Evolutionary conservation across 2,113 vertebrate species (phyloP).

Genomic region (Reinhardtius hippoglossoides): DNA sequence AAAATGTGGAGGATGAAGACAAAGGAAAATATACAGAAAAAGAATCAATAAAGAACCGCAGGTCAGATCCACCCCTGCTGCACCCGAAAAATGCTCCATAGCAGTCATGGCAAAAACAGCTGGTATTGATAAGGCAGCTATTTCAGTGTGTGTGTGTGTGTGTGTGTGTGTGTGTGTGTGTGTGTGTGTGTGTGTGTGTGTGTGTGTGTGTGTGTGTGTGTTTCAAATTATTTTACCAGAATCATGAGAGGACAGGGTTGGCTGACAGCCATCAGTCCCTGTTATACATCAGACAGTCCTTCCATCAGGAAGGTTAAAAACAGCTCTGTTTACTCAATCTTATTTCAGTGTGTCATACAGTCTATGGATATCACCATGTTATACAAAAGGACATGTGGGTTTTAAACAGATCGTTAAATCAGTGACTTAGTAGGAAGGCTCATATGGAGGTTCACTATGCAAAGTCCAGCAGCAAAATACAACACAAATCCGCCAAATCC

Average conservation of each 20-base stretch:
- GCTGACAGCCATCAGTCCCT: background rate
- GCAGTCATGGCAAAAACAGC: conserved; percentile 23
- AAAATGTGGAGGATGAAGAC: background rate
- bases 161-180: background rate
- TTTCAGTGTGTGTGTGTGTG: background rate
- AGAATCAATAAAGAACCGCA: background rate
- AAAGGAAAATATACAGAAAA: background rate
- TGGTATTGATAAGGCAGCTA: conserved; percentile 23
- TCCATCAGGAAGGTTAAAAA: background rate
- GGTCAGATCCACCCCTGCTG: background rate
- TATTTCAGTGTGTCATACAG: background rate
- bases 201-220: background rate
- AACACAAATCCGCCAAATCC: too few relatives aligned
- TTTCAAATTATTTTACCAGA: background rate
- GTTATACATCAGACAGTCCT: background rate
- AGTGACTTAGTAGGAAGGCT: background rate
- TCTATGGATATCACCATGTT: background rate
- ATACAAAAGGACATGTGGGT: background rate
- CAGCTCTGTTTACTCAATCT: conserved; percentile 5
- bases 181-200: background rate
- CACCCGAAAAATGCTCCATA: background rate
- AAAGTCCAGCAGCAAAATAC: background rate
- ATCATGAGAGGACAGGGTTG: background rate
- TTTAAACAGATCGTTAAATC: background rate
- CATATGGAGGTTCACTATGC: background rate